Conservation (phyloP, 2,797 vertebrate genomes). For the Trachops cirrhosus region DNA sequence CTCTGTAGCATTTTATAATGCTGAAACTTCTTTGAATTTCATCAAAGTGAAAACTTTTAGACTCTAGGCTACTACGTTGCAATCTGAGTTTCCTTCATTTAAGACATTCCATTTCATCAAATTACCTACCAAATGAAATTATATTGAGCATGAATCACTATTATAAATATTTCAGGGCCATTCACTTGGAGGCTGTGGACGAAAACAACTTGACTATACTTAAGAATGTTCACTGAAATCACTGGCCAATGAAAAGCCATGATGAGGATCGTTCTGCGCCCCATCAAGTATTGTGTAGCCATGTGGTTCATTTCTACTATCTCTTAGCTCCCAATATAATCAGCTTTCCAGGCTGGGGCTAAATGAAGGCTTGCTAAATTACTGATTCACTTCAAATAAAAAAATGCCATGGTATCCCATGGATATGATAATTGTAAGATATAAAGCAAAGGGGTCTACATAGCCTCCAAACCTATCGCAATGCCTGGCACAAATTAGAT, state of each 20-base stretch:
- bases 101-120: conserved; percentile 28
- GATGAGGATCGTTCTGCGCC: neutral
- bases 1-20: neutral
- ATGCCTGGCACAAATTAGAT: neutral
- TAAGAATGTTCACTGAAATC: neutral
- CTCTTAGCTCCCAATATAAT: neutral
- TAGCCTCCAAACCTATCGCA: neutral
- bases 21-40: neutral
- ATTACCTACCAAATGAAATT: conserved; percentile 13
- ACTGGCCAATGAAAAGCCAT: neutral
- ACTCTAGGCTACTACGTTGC: neutral
- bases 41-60: conserved; percentile 1
- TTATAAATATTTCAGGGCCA: conserved; percentile 31
- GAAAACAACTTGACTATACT: neutral
- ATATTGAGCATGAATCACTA: neutral
- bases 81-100: neutral
- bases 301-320: neutral
- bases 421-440: neutral
- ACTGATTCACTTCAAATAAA: neutral
- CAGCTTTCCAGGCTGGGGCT: neutral
- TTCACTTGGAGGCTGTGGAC: neutral
- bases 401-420: neutral
- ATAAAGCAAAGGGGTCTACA: neutral
- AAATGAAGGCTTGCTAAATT: conserved; percentile 9
- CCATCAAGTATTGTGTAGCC: neutral